Percentiles rank a stretch among this genome's conserved stretches.
These are phyloP conservation scores for Probosciger aterrimus DNA, from an alignment of 2,113 vertebrate species.

Conservation along the genomic window DNA sequence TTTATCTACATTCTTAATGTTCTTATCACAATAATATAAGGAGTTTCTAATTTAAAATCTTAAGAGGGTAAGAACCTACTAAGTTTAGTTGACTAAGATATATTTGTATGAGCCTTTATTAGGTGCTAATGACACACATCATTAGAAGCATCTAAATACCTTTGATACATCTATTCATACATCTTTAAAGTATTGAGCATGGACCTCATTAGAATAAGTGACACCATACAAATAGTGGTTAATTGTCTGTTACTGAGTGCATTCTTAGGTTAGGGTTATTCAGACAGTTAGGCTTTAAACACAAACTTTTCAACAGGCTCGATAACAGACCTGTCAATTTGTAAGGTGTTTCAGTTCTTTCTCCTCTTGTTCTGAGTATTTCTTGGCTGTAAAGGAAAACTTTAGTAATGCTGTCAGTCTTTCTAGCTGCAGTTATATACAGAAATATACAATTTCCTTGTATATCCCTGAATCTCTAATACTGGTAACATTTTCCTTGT, in stretches of 20 bases:
- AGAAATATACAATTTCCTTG: background rate
- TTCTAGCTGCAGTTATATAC: background rate
- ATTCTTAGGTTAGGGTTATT: background rate
- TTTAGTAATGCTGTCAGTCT: background rate
- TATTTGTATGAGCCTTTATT: background rate
- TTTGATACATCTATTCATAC: background rate
- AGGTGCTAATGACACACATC: background rate
- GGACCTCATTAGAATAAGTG: background rate
- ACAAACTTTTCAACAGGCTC: background rate
- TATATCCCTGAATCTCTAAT: background rate
- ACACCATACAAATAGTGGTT: background rate
- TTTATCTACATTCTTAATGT: conserved; percentile 3
- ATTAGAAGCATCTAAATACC: background rate
- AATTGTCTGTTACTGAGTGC: background rate
- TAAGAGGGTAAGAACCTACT: background rate
- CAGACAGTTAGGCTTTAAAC: background rate
- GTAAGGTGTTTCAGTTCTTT: background rate
- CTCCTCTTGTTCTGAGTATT: background rate
- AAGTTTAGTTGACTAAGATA: background rate
- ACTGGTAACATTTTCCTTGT: background rate
- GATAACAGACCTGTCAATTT: background rate
- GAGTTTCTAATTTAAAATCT: background rate
- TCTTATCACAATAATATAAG: background rate
- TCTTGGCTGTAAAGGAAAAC: background rate
- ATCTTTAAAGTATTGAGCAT: background rate